Conservation (phyloP, 1,140 invertebrate genomes). For the Hyles euphorbiae region DNA sequence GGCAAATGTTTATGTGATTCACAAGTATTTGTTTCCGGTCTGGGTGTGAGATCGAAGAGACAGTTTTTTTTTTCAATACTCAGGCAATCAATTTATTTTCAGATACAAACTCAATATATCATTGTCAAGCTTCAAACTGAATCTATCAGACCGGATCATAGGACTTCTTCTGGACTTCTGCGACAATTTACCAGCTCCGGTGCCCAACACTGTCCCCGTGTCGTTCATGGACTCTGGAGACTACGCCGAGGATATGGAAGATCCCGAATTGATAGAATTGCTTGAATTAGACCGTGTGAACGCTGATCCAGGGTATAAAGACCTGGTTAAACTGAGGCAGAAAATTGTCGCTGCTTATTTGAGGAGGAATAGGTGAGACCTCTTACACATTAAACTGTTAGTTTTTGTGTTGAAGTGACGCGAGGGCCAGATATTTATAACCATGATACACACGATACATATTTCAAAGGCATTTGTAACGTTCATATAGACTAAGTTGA, state of each 20-base stretch:
- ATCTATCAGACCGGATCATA: slow-evolving; percentile 86
- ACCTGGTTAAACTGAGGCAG: slow-evolving; percentile 62
- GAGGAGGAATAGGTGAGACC: slow-evolving; percentile 63
- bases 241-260: slow-evolving; percentile 50
- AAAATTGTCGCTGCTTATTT: slow-evolving; percentile 70
- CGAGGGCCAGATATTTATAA: no score
- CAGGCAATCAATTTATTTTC: slow-evolving; percentile 10
- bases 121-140: slow-evolving; percentile 84
- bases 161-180: slow-evolving; percentile 81
- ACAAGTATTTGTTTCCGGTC: no score
- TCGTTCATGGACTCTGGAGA: slow-evolving; percentile 65
- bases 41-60: no score
- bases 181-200: slow-evolving; percentile 79
- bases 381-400: no score
- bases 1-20: no score
- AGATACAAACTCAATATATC: slow-evolving; percentile 88
- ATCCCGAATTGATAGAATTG: slow-evolving; percentile 38
- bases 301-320: slow-evolving; percentile 54
- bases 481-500: no score
- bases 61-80: no score
- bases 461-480: no score
- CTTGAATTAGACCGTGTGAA: slow-evolving; percentile 49
- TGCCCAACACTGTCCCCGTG: slow-evolving; percentile 66
- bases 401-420: no score
- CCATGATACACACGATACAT: no score